A percentile compares a stretch with the other conserved stretches of the same genome.
Evolutionary conservation across 1,140 invertebrate species (phyloP).

Genomic region (Gryllus bimaculatus): DNA sequence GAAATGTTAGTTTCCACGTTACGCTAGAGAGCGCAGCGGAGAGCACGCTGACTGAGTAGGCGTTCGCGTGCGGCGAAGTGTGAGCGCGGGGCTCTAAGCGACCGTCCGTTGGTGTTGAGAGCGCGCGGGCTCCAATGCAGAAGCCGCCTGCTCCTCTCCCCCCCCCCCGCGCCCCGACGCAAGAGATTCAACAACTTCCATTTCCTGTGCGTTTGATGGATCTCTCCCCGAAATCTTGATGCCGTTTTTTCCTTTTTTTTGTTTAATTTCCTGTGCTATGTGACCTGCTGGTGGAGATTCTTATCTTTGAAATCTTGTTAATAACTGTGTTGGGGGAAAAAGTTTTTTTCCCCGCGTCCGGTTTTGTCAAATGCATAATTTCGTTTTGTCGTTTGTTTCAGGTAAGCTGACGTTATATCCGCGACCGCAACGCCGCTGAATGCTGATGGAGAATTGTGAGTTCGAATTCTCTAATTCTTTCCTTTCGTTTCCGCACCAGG

Average conservation of each 20-base stretch:
- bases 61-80: no score
- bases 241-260: not conserved
- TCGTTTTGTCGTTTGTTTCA: not conserved
- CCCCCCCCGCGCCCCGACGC: no score
- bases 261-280: conserved; percentile 4
- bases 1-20: no score
- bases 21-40: no score
- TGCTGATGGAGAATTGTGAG: not conserved
- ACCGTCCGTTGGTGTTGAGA: no score
- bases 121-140: no score
- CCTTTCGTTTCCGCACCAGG: not conserved
- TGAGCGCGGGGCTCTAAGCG: no score
- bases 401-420: not conserved
- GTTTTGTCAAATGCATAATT: not conserved
- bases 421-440: not conserved
- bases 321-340: not conserved
- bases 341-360: not conserved
- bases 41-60: no score
- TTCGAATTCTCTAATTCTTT: not conserved
- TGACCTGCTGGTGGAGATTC: not conserved
- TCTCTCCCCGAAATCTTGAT: not conserved
- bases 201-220: not conserved
- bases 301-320: not conserved
- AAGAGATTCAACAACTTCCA: not conserved
- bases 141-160: not conserved